Evolutionary conservation across 2,113 vertebrate genomes (phyloP), one percentile per base, ranked within the genome.

Genomic region (Tyrannus savana): DNA sequence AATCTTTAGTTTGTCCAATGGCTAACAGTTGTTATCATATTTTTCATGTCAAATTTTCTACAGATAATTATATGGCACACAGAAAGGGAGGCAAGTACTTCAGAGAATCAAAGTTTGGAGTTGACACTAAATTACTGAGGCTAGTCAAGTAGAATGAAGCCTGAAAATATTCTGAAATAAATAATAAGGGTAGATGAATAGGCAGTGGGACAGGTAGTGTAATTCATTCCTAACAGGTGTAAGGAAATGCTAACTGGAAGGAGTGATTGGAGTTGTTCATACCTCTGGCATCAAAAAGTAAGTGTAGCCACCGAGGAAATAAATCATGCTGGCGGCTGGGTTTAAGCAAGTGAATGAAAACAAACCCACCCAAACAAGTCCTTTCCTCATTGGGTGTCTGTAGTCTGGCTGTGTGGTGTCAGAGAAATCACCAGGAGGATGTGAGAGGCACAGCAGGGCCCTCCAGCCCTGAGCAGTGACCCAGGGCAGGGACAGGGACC

Each of bases 101-200:
- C 13, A 80, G 78, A 71, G 50, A 52, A 91, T 35, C 24, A 84
- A 78, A 89, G 86, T 67, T 71, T 80, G 53, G 42, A 91, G 39
- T 10, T 94, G 81, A 80, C 46, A 80, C 25, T 85, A 85, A 93
- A 90, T 96, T 93, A 85, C 44, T 80, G 63, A 80, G 37, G 49
- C 22, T 85, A 88, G 78, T 91, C 37, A 67, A 83, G 58, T 80
- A 91, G 77, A 94, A 85, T 83, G 78, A 83, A 90, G 23, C 33
- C 78, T 90, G 75, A 88, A 93, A 96, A 86, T 24, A 47, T 74
- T 80, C 47, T 77, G 42, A 94, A 83, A 50, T 84, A 93, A 90
- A 87, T 94, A 94, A 82, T 49, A 87, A 85, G 21, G 39, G 80
- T 77, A 90, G 72, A 85, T 71, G 35, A 91, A 71, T 63, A 83